These are phyloP conservation scores for Benthosema pterotum DNA, from an alignment of 2,797 vertebrate genomes.

Conservation along the genomic window DNA sequence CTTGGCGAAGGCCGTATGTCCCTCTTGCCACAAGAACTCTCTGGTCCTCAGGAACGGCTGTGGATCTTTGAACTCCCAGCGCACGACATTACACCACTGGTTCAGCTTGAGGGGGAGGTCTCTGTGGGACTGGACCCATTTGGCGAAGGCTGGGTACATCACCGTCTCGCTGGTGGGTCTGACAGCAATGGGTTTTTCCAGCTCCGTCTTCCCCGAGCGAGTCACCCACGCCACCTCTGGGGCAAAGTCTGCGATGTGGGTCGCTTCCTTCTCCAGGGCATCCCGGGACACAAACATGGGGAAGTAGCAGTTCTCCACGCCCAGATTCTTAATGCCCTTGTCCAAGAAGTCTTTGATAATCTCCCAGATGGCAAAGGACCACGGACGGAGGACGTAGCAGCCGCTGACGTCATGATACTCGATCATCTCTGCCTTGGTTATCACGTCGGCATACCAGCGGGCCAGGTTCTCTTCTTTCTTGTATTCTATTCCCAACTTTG, in stretches of 20 bases:
- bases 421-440: conserved; percentile 98
- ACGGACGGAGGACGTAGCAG: conserved; percentile 96
- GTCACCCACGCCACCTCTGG: conserved; percentile 99
- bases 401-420: conserved; percentile 98
- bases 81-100: conserved; percentile 99
- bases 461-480: conserved; percentile 97
- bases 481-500: conserved; percentile 93
- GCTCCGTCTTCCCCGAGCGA: conserved; percentile 93
- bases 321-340: conserved; percentile 92
- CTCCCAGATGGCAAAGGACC: conserved; percentile 95
- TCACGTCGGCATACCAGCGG: conserved; percentile 99
- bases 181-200: conserved; percentile 95
- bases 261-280: conserved; percentile 94
- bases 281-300: conserved; percentile 98
- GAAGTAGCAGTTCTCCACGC: conserved; percentile 99
- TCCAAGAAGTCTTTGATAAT: conserved; percentile 94
- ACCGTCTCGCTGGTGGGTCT: conserved; percentile 98
- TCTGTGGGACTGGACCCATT: conserved; percentile 98
- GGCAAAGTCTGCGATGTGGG: conserved; percentile 94
- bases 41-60: conserved; percentile 97
- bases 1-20: conserved; percentile 94
- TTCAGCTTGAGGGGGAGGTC: conserved; percentile 97
- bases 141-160: conserved; percentile 97
- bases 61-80: conserved; percentile 99
- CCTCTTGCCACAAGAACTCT: conserved; percentile 99